A percentile compares a stretch with the other conserved stretches of the same genome.
Evolutionary conservation across 1,140 invertebrate genomes (phyloP).

Genomic region (Tetranychus cinnabarinus): DNA sequence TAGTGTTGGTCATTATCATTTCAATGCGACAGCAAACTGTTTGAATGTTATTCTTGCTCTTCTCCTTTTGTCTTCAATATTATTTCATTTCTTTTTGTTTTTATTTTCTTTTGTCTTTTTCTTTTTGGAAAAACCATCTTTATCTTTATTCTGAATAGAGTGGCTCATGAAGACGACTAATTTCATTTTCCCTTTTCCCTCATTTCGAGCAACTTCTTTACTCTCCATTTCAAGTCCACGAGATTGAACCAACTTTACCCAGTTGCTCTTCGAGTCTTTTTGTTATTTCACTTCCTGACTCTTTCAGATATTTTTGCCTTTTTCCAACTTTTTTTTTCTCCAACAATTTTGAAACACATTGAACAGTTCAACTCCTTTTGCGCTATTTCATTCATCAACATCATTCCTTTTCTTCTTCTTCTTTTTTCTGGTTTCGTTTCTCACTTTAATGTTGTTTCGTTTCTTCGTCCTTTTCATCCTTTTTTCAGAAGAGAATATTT

Average conservation of each 20-base stretch:
- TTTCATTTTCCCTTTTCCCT: too few species aligned
- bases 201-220: too few species aligned
- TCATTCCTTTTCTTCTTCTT: neutral
- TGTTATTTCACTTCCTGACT: neutral
- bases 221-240: neutral
- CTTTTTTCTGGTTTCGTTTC: neutral
- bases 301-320: neutral
- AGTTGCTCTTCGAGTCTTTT: neutral
- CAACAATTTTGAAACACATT: neutral
- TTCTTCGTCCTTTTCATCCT: neutral
- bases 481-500: neutral
- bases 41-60: too few species aligned
- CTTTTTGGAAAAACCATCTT: too few species aligned
- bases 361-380: neutral
- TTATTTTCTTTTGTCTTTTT: too few species aligned
- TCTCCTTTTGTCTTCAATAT: too few species aligned
- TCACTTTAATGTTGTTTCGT: neutral
- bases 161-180: too few species aligned
- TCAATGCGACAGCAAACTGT: too few species aligned
- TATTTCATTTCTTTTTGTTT: too few species aligned
- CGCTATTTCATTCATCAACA: neutral
- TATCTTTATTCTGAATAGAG: too few species aligned
- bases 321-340: neutral
- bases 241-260: neutral
- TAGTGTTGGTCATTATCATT: too few species aligned